phyloP scores from a whole-genome alignment of 2,113 vertebrate species.

The Microtus ochrogaster region DNA sequence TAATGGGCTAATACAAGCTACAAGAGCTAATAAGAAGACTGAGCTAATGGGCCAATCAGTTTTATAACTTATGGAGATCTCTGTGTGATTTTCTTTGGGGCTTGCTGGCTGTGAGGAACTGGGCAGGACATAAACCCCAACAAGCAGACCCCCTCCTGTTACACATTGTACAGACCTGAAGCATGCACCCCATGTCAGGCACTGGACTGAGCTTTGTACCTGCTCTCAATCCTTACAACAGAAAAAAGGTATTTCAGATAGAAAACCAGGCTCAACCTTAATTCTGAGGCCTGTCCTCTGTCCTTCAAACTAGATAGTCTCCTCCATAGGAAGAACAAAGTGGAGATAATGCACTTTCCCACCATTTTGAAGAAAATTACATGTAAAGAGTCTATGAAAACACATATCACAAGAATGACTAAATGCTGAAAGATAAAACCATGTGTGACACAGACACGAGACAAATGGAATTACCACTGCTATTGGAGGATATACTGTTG shows the following conservation, averaged over 20 bases:
- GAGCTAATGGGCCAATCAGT: too few species aligned
- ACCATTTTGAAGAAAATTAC: slow-evolving; percentile 47
- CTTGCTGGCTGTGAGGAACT: too few species aligned
- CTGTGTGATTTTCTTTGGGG: too few species aligned
- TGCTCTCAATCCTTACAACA: neutral
- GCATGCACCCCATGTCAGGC: neutral
- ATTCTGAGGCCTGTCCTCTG: slow-evolving; percentile 1
- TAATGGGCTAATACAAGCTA: too few species aligned
- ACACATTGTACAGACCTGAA: neutral
- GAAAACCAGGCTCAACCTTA: neutral
- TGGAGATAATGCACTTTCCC: neutral
- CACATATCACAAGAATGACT: neutral
- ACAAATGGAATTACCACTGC: slow-evolving; percentile 2
- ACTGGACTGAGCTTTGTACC: neutral
- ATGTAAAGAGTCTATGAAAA: neutral
- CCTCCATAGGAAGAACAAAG: neutral
- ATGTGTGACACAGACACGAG: neutral
- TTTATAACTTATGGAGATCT: too few species aligned
- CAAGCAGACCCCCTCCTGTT: too few species aligned
- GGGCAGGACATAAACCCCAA: too few species aligned
- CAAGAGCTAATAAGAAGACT: too few species aligned
- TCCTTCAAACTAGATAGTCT: neutral
- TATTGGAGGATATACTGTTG: neutral
- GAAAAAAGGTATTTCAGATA: neutral
- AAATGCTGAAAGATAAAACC: slow-evolving; percentile 25